These are phyloP conservation scores for Sus cebifrons DNA, from an alignment of 2,797 vertebrate species.

Conservation along the genomic window DNA sequence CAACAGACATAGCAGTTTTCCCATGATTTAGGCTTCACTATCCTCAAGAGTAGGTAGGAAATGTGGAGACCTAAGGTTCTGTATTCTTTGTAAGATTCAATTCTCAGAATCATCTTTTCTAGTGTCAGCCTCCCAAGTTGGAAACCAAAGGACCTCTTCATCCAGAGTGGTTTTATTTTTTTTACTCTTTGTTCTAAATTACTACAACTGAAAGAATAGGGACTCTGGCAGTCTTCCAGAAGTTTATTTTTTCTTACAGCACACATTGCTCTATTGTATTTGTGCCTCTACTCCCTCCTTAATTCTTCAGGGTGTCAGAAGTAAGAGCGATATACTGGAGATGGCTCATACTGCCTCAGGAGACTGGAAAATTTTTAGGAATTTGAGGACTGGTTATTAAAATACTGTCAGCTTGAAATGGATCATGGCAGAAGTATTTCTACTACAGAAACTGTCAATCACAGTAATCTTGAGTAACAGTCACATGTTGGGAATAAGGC, in stretches of 20 bases:
- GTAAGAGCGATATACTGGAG: background rate
- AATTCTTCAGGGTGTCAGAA: background rate
- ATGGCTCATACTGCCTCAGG: background rate
- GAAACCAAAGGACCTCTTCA: background rate
- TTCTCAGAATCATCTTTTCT: background rate
- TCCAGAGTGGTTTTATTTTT: background rate
- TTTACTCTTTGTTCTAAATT: background rate
- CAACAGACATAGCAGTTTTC: background rate
- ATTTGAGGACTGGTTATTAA: background rate
- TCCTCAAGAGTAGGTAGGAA: background rate
- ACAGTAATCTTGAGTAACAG: background rate
- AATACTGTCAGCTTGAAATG: background rate
- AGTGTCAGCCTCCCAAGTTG: background rate
- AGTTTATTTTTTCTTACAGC: background rate
- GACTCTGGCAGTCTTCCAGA: background rate
- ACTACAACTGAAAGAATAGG: background rate
- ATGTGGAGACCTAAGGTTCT: background rate
- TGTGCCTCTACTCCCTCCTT: background rate
- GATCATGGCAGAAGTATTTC: conserved; percentile 34
- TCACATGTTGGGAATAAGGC: background rate
- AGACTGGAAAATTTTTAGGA: background rate
- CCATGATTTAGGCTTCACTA: background rate
- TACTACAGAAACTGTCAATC: background rate
- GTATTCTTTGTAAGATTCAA: background rate
- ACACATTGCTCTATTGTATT: background rate